Evolutionary conservation across 2,113 vertebrate genomes (phyloP).

Genomic region (Pangasianodon hypophthalmus): DNA sequence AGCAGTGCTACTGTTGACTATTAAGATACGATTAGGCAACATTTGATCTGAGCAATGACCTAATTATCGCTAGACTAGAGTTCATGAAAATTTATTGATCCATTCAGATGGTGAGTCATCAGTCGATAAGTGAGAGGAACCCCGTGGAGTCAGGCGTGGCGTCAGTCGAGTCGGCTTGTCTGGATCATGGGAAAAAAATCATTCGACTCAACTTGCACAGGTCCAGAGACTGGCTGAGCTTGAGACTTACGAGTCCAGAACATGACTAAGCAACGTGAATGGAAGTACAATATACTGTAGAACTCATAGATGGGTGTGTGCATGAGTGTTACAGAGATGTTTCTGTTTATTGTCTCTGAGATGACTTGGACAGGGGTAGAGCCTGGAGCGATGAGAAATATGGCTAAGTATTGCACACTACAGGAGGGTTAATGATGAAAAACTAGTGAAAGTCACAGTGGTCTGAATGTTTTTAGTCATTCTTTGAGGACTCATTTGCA

Average conservation of each 20-base stretch:
- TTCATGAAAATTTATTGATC: neutral
- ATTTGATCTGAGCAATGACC: neutral
- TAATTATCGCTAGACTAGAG: neutral
- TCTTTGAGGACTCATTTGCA: slow-evolving; percentile 2
- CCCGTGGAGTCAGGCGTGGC: neutral
- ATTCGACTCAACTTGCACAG: neutral
- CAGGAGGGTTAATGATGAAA: neutral
- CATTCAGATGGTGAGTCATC: neutral
- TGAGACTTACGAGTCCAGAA: neutral
- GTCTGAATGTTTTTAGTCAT: neutral
- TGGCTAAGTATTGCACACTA: neutral
- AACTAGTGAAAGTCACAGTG: neutral
- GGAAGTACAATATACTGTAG: neutral
- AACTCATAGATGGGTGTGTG: neutral
- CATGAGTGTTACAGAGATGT: neutral
- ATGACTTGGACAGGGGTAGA: neutral
- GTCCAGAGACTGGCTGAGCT: neutral
- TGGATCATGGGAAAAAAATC: neutral
- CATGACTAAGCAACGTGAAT: neutral
- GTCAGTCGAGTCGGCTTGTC: too few relatives aligned
- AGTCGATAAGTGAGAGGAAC: neutral
- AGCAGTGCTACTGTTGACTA: neutral
- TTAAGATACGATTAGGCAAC: neutral
- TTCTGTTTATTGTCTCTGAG: neutral
- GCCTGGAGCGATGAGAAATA: neutral